Evolutionary conservation across 2,797 vertebrate genomes (phyloP).

Genomic region (Picus viridis): DNA sequence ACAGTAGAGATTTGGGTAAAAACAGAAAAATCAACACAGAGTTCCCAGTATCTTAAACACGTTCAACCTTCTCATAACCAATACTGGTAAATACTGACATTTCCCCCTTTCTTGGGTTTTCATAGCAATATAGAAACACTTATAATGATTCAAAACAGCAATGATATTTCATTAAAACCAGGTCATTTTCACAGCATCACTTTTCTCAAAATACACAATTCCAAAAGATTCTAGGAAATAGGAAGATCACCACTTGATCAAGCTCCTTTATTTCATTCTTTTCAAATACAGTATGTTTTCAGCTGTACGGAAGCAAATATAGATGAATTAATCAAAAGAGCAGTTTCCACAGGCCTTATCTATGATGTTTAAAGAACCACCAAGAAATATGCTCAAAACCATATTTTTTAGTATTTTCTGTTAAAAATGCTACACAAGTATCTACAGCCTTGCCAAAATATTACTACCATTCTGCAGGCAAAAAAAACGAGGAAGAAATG

Average conservation of each 20-base stretch:
- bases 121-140: neutral
- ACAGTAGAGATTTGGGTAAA: neutral
- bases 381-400: neutral
- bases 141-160: neutral
- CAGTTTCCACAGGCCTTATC: neutral
- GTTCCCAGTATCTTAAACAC: neutral
- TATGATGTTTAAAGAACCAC: neutral
- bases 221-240: neutral
- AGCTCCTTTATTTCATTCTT: neutral
- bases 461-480: neutral
- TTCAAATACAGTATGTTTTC: neutral
- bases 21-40: neutral
- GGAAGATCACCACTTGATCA: neutral
- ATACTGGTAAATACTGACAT: neutral
- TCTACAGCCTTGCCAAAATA: neutral
- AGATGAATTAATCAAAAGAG: neutral
- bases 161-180: neutral
- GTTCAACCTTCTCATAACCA: neutral
- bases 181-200: neutral
- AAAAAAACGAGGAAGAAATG: neutral
- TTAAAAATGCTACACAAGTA: neutral
- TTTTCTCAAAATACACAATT: neutral
- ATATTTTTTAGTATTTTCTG: neutral
- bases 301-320: neutral
- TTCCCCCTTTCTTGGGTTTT: neutral